A percentile compares a stretch with the other conserved stretches of the same genome.
Evolutionary conservation across 2,888 invertebrate species (phyloP).

Genomic region (Piscicola geometra): DNA sequence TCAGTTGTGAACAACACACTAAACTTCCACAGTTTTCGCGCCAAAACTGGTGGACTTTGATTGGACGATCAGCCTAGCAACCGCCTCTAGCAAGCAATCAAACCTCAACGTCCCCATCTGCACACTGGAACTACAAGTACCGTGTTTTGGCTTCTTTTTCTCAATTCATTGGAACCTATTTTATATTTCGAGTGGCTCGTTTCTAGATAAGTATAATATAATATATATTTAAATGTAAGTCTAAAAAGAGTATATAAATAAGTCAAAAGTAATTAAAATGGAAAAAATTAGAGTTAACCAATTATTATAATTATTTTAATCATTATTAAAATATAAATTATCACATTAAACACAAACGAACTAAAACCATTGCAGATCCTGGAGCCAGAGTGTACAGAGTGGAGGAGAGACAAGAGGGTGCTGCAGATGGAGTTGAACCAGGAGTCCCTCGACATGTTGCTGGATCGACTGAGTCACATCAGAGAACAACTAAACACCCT

Average conservation of each 20-base stretch:
- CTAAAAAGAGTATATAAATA: too few species aligned
- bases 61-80: constrained; percentile 6
- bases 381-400: background rate
- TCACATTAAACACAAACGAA: background rate
- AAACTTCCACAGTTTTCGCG: constrained; percentile 7
- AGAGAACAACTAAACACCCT: background rate
- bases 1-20: too few species aligned
- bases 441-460: background rate
- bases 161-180: background rate
- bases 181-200: background rate
- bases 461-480: background rate
- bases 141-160: too few species aligned
- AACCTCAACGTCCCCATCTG: constrained; percentile 12
- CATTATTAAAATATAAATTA: too few species aligned
- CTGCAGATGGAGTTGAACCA: background rate
- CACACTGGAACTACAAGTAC: constrained; percentile 18
- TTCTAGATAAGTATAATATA: too few species aligned
- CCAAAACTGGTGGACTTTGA: constrained; percentile 30
- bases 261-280: too few species aligned
- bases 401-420: background rate
- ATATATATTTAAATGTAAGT: too few species aligned
- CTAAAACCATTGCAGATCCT: background rate
- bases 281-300: too few species aligned
- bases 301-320: too few species aligned
- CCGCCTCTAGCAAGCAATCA: constrained; percentile 22